Percentiles rank a stretch among this genome's conserved stretches.
phyloP scores from a whole-genome alignment of 2,888 invertebrate genomes.

The Isotomurus palustris region DNA sequence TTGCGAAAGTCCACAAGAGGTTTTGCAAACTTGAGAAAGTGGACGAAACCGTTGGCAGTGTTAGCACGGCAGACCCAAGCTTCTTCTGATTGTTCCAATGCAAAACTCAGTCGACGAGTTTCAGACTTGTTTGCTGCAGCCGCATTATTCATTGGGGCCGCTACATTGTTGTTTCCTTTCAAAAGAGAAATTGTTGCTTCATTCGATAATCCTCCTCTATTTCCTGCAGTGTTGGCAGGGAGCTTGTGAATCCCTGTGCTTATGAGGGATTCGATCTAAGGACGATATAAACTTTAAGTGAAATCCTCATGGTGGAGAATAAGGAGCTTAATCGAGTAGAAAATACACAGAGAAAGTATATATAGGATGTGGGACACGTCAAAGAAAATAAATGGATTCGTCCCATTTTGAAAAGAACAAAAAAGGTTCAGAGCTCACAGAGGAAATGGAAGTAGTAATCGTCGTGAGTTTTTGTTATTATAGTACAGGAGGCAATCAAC shows the following conservation, averaged over 20 bases:
- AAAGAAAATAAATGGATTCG: too few species aligned
- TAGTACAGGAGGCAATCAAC: too few species aligned
- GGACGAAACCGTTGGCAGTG: conserved; percentile 33
- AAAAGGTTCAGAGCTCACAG: too few species aligned
- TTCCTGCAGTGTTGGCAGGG: neutral
- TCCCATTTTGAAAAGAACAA: too few species aligned
- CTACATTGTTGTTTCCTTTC: conserved; percentile 7
- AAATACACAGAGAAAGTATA: too few species aligned
- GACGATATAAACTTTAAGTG: too few species aligned
- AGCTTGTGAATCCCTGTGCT: neutral
- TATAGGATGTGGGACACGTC: too few species aligned
- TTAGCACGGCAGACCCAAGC: conserved; percentile 27
- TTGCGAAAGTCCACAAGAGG: conserved; percentile 38
- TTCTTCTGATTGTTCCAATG: neutral
- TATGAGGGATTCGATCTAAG: conserved; percentile 6
- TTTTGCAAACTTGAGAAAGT: conserved; percentile 36
- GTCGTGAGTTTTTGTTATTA: too few species aligned
- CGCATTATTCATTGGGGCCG: neutral
- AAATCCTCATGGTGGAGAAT: too few species aligned
- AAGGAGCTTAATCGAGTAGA: too few species aligned
- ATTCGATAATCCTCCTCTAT: neutral
- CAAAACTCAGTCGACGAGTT: neutral
- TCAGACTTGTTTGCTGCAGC: neutral
- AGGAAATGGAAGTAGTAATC: too few species aligned
- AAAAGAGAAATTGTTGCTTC: conserved; percentile 5